Base-by-base conservation (phyloP, 2,888 invertebrate species). In the Caenorhabditis sp. region DNA sequence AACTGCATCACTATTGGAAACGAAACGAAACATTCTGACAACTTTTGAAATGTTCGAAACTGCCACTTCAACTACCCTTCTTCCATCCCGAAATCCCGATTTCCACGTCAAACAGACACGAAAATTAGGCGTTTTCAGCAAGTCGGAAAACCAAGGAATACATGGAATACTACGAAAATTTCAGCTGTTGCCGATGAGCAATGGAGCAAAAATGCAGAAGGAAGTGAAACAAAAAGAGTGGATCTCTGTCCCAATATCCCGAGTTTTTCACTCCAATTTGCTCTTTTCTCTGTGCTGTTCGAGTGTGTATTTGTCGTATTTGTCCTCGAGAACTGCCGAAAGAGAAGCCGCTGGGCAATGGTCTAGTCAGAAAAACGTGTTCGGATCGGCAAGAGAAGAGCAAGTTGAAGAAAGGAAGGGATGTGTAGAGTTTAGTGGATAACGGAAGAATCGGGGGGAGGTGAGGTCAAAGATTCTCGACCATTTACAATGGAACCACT, bases 341-440 rank as follows among this genome's bases (percentile, higher is more conserved):
- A 40, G 47, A 47, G 18, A n/a, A 9, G 32, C 32, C 32, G 32
- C 32, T 32, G 32, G 18, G 47, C 5, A 47, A n/a, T n/a, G n/a
- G 47, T 47, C 51, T 51, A 51, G 51, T 51, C 51, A 51, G 24
- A 51, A 51, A 51, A 51, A 51, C 51, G 51, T 51, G 51, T 51
- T 51, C 51, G 51, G 24, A 51, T 22, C 51, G 51, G 51, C 5
- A 47, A 40, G 40, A 40, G 40, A 5, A 40, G 13, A 15, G 13
- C 9, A 15, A 15, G 32, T 32, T 6, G 9, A 32, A 9, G 47
- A 5, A 5, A 18, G 20, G 47, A 47, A 47, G 47, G 47, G 47
- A 47, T 47, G 47, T 47, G 47, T 18, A 47, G 47, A 18, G 47
- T 47, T 47, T 47, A 20, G 47, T 47, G 2, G n/a, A n/a, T n/a